Evolutionary conservation across 2,113 vertebrate species (phyloP).

Genomic region (Urocolius indicus): DNA sequence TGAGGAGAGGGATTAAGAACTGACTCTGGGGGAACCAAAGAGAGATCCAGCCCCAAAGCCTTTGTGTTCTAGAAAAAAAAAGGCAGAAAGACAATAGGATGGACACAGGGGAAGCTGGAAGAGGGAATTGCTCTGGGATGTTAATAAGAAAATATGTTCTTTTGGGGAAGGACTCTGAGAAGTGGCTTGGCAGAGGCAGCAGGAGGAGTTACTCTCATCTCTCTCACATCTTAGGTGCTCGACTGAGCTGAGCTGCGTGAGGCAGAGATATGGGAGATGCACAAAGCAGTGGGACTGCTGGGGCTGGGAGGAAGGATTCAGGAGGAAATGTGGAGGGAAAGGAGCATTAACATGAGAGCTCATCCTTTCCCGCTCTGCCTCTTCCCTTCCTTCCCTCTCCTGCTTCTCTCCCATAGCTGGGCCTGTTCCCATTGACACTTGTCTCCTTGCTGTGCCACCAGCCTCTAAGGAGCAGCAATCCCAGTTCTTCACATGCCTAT

Average conservation of each 20-base stretch:
- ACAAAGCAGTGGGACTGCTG: background rate
- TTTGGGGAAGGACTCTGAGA: background rate
- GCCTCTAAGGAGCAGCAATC: background rate
- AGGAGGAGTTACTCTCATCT: background rate
- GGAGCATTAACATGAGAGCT: rapidly evolving
- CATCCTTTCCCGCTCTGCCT: background rate
- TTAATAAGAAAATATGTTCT: slow-evolving; percentile 3
- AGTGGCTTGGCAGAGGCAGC: background rate
- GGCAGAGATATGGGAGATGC: background rate
- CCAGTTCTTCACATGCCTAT: rapidly evolving
- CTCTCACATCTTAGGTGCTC: background rate
- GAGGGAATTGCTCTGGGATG: background rate
- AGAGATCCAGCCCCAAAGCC: background rate
- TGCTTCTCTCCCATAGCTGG: background rate
- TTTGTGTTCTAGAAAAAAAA: background rate
- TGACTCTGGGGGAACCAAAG: background rate
- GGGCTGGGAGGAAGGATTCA: background rate
- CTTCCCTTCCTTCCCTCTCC: background rate
- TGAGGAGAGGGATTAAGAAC: background rate
- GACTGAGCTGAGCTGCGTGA: background rate
- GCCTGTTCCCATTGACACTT: background rate
- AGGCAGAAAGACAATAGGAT: slow-evolving; percentile 29
- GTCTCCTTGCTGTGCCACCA: background rate
- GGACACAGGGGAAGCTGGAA: background rate
- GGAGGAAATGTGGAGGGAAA: background rate